phyloP scores from a whole-genome alignment of 2,888 invertebrate species.

The Erannis defoliaria region DNA sequence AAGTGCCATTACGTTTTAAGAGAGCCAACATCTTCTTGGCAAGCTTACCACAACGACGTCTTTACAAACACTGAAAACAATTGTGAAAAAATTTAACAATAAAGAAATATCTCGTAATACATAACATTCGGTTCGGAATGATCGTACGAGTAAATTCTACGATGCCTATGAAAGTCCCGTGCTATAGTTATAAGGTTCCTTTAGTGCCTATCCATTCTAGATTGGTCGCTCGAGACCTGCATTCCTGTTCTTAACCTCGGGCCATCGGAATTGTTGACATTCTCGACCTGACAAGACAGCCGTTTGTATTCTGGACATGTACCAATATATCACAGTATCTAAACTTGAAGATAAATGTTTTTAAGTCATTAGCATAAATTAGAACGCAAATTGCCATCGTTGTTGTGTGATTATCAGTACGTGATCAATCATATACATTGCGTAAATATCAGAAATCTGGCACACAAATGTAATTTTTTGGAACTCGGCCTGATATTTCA shows the following conservation, averaged over 20 bases:
- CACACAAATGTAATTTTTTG: not conserved
- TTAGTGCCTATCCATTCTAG: conserved; percentile 27
- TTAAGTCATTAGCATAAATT: not conserved
- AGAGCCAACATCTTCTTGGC: conserved; percentile 12
- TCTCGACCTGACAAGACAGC: conserved; percentile 56
- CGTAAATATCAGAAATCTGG: not conserved
- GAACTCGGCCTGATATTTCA: not conserved
- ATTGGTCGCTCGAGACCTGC: conserved; percentile 66
- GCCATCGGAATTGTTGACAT: conserved; percentile 73
- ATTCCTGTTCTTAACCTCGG: conserved; percentile 71
- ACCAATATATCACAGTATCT: conserved; percentile 5
- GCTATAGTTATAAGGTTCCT: conserved; percentile 2
- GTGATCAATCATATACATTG: not conserved
- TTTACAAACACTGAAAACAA: not conserved
- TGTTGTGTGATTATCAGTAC: no score
- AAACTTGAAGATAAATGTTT: not conserved
- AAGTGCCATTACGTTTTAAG: not conserved
- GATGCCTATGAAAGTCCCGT: not conserved
- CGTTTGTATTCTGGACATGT: conserved; percentile 42
- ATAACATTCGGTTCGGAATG: not conserved
- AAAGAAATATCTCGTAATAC: not conserved
- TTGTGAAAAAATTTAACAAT: not conserved
- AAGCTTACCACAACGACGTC: not conserved
- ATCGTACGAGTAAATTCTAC: not conserved
- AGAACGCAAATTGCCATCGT: not conserved